Percentiles rank a stretch among this genome's conserved stretches.
Conservation (phyloP, 2,113 vertebrate genomes). For the Cheirogaleus medius region DNA sequence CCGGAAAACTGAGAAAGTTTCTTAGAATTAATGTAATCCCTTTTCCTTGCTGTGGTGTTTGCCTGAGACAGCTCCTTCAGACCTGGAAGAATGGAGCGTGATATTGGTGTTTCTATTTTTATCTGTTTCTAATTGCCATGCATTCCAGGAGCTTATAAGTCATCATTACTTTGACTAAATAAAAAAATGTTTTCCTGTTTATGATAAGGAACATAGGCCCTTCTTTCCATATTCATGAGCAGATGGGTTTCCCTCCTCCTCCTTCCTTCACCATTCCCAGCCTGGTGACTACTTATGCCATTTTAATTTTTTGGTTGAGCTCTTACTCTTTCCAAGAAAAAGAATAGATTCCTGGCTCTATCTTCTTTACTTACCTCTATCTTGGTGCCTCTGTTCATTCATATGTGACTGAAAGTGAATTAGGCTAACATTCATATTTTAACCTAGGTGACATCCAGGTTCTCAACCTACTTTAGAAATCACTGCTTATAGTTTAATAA, state of each 20-base stretch:
- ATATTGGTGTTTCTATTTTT: background rate
- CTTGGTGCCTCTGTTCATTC: background rate
- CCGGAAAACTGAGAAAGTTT: background rate
- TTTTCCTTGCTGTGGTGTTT: background rate
- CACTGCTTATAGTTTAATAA: background rate
- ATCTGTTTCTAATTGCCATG: background rate
- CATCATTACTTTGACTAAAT: background rate
- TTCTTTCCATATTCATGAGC: background rate
- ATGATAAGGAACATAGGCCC: too few relatives aligned
- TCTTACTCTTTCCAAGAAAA: background rate
- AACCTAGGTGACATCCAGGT: background rate
- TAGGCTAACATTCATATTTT: background rate
- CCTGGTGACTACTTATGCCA: background rate
- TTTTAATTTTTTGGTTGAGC: background rate
- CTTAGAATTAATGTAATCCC: background rate
- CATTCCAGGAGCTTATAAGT: background rate
- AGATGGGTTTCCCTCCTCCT: background rate
- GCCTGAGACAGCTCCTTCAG: background rate
- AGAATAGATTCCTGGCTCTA: background rate
- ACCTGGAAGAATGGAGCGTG: too few relatives aligned
- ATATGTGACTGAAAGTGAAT: background rate
- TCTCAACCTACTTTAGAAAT: background rate
- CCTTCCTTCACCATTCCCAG: background rate
- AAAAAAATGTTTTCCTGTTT: background rate
- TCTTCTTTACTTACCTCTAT: background rate